phyloP scores from a whole-genome alignment of 2,113 vertebrate species.

The Platichthys stellatus region DNA sequence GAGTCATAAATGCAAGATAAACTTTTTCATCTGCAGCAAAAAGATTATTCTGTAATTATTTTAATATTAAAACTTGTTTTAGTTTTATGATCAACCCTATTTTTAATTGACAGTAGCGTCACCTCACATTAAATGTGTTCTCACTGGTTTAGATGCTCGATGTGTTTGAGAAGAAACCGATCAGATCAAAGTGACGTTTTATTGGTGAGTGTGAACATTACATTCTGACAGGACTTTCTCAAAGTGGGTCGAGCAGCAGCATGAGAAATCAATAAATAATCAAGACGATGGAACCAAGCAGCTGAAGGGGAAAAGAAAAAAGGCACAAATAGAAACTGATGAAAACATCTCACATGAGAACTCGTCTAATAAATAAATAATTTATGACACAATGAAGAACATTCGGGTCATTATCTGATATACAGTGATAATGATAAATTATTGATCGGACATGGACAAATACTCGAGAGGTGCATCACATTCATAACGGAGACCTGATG shows the following conservation, averaged over 20 bases:
- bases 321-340: constrained; percentile 24
- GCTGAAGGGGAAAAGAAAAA: constrained; percentile 3
- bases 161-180: too few species aligned
- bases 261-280: constrained; percentile 25
- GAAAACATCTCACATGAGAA: neutral
- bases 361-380: neutral
- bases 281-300: constrained; percentile 5
- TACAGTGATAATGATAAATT: neutral
- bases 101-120: too few species aligned
- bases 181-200: too few species aligned
- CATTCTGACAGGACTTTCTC: too few species aligned
- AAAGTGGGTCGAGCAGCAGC: constrained; percentile 3
- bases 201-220: too few species aligned
- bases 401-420: neutral
- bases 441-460: neutral
- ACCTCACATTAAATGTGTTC: too few species aligned
- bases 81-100: too few species aligned
- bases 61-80: too few species aligned
- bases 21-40: too few species aligned
- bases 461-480: neutral
- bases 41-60: too few species aligned
- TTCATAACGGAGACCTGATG: neutral
- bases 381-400: neutral
- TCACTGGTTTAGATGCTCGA: too few species aligned
- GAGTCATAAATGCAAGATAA: too few species aligned